Evolutionary conservation across 1,140 invertebrate genomes (phyloP).

Genomic region (Hycleus cichorii): DNA sequence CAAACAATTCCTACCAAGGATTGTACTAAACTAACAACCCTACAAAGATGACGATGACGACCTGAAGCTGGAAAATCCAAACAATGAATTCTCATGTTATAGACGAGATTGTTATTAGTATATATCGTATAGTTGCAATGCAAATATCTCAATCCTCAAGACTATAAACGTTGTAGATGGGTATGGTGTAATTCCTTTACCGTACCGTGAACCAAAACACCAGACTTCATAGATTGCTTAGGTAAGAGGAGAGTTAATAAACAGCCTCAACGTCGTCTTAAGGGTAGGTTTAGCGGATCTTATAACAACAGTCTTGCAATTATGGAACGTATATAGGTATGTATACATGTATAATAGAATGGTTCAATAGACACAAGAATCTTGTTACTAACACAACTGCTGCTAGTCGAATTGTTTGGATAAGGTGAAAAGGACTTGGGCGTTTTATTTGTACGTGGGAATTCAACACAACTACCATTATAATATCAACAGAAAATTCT

Average conservation of each 20-base stretch:
- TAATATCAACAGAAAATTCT: too few relatives aligned
- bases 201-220: constrained; percentile 12
- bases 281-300: constrained; percentile 9
- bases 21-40: constrained; percentile 8
- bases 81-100: constrained; percentile 4
- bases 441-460: too few relatives aligned
- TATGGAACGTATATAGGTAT: constrained; percentile 1
- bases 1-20: neutral
- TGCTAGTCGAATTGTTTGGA: too few relatives aligned
- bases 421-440: too few relatives aligned
- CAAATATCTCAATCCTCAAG: constrained; percentile 14
- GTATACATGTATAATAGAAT: too few relatives aligned
- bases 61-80: constrained; percentile 9
- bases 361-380: too few relatives aligned
- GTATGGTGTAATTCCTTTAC: constrained; percentile 2
- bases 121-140: constrained; percentile 13
- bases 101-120: constrained; percentile 11
- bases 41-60: neutral
- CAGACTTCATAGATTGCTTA: constrained; percentile 14
- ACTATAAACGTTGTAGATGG: neutral
- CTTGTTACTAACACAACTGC: too few relatives aligned
- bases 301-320: constrained; percentile 13
- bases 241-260: constrained; percentile 11
- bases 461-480: too few relatives aligned
- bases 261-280: constrained; percentile 6